A percentile compares a stretch with the other conserved stretches of the same genome.
These are phyloP conservation scores for Prionace glauca DNA, from an alignment of 2,797 vertebrate genomes.

Conservation along the genomic window DNA sequence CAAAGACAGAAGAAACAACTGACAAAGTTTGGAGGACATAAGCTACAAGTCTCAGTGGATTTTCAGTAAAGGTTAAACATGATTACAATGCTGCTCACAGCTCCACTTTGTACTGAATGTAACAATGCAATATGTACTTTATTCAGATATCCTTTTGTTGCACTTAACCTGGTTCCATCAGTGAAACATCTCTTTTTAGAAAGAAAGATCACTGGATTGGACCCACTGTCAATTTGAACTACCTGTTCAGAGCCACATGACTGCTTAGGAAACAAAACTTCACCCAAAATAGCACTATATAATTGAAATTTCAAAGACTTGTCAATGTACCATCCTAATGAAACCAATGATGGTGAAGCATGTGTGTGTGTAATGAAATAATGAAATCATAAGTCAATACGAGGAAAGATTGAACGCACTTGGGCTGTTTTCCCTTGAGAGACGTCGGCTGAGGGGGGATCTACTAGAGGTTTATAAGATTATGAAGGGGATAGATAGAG, in stretches of 20 bases:
- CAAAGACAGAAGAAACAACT: background rate
- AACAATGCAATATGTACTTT: background rate
- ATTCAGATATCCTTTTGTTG: background rate
- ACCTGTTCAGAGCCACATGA: background rate
- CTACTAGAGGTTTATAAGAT: too few species aligned
- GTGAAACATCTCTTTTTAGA: background rate
- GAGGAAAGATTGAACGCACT: too few species aligned
- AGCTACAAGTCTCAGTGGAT: background rate
- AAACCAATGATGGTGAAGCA: background rate
- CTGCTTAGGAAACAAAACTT: background rate
- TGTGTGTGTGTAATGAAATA: background rate
- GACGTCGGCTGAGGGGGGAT: too few species aligned
- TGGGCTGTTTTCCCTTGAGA: too few species aligned
- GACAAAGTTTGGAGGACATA: background rate
- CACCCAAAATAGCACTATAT: background rate
- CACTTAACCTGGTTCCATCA: background rate
- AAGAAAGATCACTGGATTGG: background rate
- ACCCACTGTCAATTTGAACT: background rate
- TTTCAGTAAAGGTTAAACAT: background rate
- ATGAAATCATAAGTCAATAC: background rate
- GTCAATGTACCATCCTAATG: background rate
- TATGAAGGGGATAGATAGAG: too few species aligned
- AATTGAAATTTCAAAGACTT: background rate
- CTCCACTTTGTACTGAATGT: background rate
- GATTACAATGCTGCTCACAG: background rate